Conservation (phyloP, 1,140 invertebrate genomes). For the Lamellibrachia luymesi region DNA sequence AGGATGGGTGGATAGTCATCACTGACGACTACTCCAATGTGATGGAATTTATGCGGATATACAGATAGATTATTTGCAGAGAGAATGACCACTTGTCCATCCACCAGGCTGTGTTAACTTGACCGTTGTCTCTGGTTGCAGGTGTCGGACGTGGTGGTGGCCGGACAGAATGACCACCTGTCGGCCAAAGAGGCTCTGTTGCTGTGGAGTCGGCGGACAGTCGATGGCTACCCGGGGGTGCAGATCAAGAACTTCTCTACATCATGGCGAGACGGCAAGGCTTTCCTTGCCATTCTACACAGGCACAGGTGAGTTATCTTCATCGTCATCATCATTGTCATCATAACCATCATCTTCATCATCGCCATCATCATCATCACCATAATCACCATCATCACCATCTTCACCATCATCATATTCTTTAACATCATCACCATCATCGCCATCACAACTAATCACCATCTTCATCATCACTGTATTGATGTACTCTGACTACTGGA, state of each 20-base stretch:
- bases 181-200: conserved; percentile 92
- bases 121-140: conserved; percentile 58
- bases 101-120: not conserved
- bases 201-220: conserved; percentile 91
- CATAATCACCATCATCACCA: not conserved
- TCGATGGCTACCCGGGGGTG: conserved; percentile 94
- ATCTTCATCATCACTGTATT: too few relatives aligned
- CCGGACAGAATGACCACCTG: conserved; percentile 71
- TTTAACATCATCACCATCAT: too few relatives aligned
- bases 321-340: not conserved
- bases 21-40: not conserved
- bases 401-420: too few relatives aligned
- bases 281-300: conserved; percentile 97
- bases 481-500: too few relatives aligned
- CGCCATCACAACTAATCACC: too few relatives aligned
- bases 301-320: conserved; percentile 72
- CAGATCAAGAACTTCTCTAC: conserved; percentile 91
- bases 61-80: not conserved
- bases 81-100: not conserved
- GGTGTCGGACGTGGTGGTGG: conserved; percentile 95
- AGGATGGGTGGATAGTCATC: not conserved
- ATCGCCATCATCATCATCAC: not conserved
- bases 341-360: too few relatives aligned
- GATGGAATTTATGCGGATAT: not conserved
- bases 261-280: conserved; percentile 96